Percentiles rank a stretch among this genome's conserved stretches.
These are phyloP conservation scores for Artemia franciscana DNA, from an alignment of 1,140 invertebrate genomes.

Conservation along the genomic window DNA sequence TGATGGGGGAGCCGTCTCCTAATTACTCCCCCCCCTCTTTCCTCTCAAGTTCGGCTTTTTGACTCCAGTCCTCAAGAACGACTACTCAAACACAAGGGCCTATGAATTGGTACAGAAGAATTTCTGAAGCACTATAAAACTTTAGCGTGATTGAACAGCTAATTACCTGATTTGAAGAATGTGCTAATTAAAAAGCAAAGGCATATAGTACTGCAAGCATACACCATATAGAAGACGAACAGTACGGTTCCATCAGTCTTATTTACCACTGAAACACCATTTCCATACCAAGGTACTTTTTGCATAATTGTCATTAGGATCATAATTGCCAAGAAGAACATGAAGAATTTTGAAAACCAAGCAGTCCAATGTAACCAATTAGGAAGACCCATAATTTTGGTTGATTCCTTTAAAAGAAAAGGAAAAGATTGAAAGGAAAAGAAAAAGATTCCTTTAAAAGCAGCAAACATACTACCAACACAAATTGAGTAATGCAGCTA, in stretches of 20 bases:
- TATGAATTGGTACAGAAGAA: no score
- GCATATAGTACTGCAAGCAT: background rate
- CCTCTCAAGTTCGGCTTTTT: no score
- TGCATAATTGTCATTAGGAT: slow-evolving; percentile 11
- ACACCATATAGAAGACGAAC: background rate
- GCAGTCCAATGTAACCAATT: slow-evolving; percentile 27
- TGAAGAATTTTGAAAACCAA: slow-evolving; percentile 26
- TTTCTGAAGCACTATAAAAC: no score
- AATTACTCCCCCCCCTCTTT: no score
- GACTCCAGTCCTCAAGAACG: no score
- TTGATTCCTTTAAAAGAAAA: slow-evolving; percentile 23
- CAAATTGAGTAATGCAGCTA: no score
- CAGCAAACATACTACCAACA: no score
- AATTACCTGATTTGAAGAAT: background rate
- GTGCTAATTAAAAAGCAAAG: background rate
- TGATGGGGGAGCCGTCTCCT: no score
- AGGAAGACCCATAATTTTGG: slow-evolving; percentile 31
- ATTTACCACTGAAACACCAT: background rate
- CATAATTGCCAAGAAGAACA: slow-evolving; percentile 17
- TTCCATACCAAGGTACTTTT: slow-evolving; percentile 1
- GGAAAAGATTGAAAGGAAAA: no score
- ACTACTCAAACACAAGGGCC: no score
- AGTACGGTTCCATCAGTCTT: background rate
- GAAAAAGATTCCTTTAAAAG: no score
- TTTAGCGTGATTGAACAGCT: no score